Evolutionary conservation across 2,888 invertebrate species (phyloP).

Genomic region (Mesoligia furuncula): DNA sequence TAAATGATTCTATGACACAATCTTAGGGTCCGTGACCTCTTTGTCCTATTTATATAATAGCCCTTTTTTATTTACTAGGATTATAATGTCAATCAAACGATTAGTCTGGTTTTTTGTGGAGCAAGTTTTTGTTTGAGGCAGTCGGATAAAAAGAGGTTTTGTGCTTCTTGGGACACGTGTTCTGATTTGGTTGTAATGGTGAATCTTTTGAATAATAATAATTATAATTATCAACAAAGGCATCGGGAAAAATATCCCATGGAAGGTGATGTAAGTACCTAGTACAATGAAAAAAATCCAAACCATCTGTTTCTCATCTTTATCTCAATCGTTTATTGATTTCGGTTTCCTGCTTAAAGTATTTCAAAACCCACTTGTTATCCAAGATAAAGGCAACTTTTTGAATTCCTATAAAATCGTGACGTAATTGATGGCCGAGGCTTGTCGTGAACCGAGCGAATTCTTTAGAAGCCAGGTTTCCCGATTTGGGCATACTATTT

Average conservation of each 20-base stretch:
- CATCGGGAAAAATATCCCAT: not conserved
- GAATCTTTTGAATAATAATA: not conserved
- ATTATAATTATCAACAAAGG: not conserved
- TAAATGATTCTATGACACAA: slow-evolving; percentile 60
- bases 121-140: slow-evolving; percentile 50
- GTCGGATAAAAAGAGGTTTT: slow-evolving; percentile 46
- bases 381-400: slow-evolving; percentile 21
- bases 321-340: not conserved
- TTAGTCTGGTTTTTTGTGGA: slow-evolving; percentile 56
- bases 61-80: slow-evolving; percentile 54
- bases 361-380: slow-evolving; percentile 16
- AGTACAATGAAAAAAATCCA: not conserved
- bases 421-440: slow-evolving; percentile 47
- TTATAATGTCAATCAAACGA: slow-evolving; percentile 66
- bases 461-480: slow-evolving; percentile 57
- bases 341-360: not conserved
- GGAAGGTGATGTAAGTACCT: not conserved
- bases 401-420: slow-evolving; percentile 40
- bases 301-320: not conserved
- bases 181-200: slow-evolving; percentile 37
- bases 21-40: slow-evolving; percentile 60
- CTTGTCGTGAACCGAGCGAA: slow-evolving; percentile 54
- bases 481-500: slow-evolving; percentile 62
- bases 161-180: slow-evolving; percentile 50
- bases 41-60: slow-evolving; percentile 63